Evolutionary conservation across 2,797 vertebrate genomes (phyloP).

Genomic region (Pseudocheirus occidentalis): DNA sequence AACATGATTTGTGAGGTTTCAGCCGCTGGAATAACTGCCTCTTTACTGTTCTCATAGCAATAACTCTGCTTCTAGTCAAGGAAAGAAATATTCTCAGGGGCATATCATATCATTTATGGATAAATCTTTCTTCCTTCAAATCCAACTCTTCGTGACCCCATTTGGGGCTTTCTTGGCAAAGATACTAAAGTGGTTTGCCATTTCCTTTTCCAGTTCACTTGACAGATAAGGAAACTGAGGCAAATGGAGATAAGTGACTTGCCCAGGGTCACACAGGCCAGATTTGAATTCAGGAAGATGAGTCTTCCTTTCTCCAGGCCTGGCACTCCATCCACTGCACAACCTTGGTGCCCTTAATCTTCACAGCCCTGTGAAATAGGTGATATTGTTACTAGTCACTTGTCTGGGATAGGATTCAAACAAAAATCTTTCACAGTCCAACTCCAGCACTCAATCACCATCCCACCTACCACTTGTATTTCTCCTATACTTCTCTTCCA

Average conservation of each 20-base stretch:
- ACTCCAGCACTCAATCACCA: background rate
- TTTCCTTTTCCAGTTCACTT: background rate
- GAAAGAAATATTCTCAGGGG: slow-evolving; percentile 20
- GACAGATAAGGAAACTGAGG: background rate
- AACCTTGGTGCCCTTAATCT: background rate
- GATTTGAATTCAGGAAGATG: background rate
- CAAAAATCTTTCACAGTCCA: background rate
- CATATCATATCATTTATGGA: slow-evolving; percentile 19
- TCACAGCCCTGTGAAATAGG: background rate
- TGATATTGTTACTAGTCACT: background rate
- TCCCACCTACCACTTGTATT: background rate
- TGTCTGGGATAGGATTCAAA: background rate
- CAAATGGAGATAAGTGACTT: background rate
- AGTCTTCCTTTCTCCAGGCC: background rate
- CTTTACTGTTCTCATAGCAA: background rate
- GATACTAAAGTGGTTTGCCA: background rate
- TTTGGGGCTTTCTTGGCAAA: background rate
- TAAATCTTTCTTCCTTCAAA: background rate
- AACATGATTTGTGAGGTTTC: slow-evolving; percentile 47
- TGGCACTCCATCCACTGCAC: background rate
- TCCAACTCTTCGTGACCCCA: background rate
- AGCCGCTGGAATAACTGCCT: slow-evolving; percentile 51
- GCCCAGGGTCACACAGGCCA: background rate
- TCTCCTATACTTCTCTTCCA: background rate
- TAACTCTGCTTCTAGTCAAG: slow-evolving; percentile 50